Conservation (phyloP, 2,113 vertebrate genomes). For the Lophotis ruficrista region DNA sequence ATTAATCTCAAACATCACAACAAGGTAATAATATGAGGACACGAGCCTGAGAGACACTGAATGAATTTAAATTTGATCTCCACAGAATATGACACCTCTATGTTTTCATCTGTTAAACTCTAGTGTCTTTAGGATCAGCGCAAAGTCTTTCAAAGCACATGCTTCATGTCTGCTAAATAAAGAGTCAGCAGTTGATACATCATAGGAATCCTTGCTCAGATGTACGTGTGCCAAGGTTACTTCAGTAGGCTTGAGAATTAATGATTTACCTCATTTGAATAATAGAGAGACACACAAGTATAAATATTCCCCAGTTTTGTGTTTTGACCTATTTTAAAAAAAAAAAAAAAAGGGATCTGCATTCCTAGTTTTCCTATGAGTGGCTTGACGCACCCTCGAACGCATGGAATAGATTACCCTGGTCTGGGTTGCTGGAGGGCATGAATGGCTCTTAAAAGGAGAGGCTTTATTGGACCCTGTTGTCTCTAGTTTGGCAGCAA, state of each 20-base stretch:
- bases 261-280: background rate
- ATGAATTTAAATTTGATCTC: conserved; percentile 3
- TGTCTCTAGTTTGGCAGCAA: background rate
- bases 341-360: accelerated
- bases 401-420: background rate
- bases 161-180: background rate
- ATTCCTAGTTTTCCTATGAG: background rate
- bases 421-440: background rate
- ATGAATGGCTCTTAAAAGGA: background rate
- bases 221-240: background rate
- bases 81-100: background rate
- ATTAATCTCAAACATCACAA: background rate
- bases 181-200: background rate
- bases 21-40: background rate
- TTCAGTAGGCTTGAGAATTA: accelerated
- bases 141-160: background rate
- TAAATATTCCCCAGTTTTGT: background rate
- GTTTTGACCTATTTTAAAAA: background rate
- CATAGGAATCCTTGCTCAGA: background rate
- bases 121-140: background rate
- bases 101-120: conserved; percentile 22
- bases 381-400: background rate
- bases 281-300: background rate
- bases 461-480: background rate
- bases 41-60: background rate